Base-by-base conservation (phyloP, 2,113 vertebrate species). In the Paraplagusia blochii region DNA sequence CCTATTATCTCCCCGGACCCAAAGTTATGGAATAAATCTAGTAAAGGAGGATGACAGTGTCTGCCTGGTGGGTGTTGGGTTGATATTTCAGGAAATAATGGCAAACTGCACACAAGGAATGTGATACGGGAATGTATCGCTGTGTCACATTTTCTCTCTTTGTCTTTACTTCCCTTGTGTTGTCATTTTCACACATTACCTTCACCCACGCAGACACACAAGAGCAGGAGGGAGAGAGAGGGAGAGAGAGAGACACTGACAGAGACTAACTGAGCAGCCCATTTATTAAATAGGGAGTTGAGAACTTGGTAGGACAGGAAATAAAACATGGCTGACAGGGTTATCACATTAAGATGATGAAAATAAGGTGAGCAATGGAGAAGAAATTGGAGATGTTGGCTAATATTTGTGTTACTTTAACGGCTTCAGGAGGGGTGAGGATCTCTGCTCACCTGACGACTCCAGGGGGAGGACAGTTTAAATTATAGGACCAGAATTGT, bases 181-280 rank as follows among this genome's bases (percentile, higher is more conserved):
- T 80, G 76, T 79, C 75, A 77, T 77, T 82, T 79, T 66, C 70
- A 75, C 69, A 80, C 70, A 76, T 83, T 83, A 70, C 78, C 73
- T 76, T 69, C 74, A 38, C 77, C 83, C 79, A 83, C 77, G 58
- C 71, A 73, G 64, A 70, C 5, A 72, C 1, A 17, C 38, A 55
- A 58, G 42, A 53, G 62, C 45, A 44, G 63, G 38, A 40, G 65
- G 52, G 60, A 58, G 44, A 53, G 62, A 50, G 46, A 67, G 42
- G 39, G 65, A 53, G 40, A 70, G 45, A 59, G 53, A 66, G 54
- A 58, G 49, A 58, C 18, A 22, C 66, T 58, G 63, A 74, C 66
- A 77, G 47, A 70, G 77, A 66, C 66, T 72, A 63, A 70, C 69
- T 74, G 81, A 4, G 60, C 42, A 72, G 66, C 73, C 59, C 71